Conservation (phyloP, 2,888 invertebrate species). For the Cheilosia variabilis region DNA sequence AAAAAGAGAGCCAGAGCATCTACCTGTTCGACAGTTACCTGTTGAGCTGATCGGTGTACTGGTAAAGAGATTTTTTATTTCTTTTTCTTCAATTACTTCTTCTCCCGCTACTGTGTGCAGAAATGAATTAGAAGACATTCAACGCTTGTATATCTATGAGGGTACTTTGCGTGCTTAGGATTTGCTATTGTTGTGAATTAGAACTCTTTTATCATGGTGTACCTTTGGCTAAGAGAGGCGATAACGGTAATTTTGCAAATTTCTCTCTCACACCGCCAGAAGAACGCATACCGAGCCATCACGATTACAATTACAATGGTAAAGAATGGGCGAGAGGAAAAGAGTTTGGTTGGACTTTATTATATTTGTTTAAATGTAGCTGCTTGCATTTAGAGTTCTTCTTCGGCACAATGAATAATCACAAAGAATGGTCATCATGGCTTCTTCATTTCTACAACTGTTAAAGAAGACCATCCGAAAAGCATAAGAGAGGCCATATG, state of each 20-base stretch:
- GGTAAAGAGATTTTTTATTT: conserved; percentile 44
- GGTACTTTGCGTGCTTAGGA: neutral
- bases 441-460: conserved; percentile 28
- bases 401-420: conserved; percentile 29
- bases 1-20: conserved; percentile 78
- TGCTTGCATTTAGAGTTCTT: conserved; percentile 35
- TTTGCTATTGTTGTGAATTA: conserved; percentile 21
- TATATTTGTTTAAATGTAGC: neutral
- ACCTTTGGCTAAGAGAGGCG: conserved; percentile 51
- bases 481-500: conserved; percentile 41
- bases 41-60: conserved; percentile 38
- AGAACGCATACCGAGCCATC: neutral
- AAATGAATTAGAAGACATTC: conserved; percentile 24
- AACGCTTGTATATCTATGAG: conserved; percentile 16
- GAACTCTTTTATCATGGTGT: conserved; percentile 44
- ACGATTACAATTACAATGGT: neutral
- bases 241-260: conserved; percentile 64
- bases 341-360: neutral
- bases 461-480: conserved; percentile 39
- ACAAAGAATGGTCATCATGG: conserved; percentile 43
- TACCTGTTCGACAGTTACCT: conserved; percentile 70
- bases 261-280: conserved; percentile 29
- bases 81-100: conserved; percentile 34
- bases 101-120: conserved; percentile 44
- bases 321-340: neutral